Percentiles rank a stretch among this genome's conserved stretches.
Evolutionary conservation across 2,888 invertebrate species (phyloP).

Genomic region (Heliconius ismenius): DNA sequence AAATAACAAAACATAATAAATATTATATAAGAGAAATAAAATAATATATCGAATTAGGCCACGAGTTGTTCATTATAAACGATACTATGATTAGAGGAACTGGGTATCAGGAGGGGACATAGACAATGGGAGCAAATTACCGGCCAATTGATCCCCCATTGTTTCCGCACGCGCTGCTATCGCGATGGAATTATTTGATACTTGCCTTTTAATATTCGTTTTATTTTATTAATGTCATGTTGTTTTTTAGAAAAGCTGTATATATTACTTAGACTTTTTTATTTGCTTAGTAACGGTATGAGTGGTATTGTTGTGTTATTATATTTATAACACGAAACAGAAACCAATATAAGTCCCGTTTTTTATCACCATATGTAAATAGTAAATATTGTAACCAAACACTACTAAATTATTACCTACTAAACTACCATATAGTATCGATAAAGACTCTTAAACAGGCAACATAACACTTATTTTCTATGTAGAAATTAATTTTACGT

Average conservation of each 20-base stretch:
- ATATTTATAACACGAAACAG: no score
- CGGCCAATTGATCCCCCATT: conserved; percentile 81
- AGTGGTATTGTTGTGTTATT: no score
- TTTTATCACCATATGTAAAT: background rate
- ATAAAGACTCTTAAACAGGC: conserved; percentile 43
- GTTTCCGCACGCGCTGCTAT: conserved; percentile 71
- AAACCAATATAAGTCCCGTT: background rate
- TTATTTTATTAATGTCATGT: background rate
- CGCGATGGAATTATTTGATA: conserved; percentile 44
- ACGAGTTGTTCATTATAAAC: conserved; percentile 22
- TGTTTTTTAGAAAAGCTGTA: background rate
- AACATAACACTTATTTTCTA: conserved; percentile 53
- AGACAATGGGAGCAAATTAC: conserved; percentile 80
- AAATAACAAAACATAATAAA: background rate
- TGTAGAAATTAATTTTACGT: conserved; percentile 49
- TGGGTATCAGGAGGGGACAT: conserved; percentile 53
- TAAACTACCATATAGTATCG: conserved; percentile 31
- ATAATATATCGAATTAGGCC: conserved; percentile 2
- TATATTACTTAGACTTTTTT: background rate
- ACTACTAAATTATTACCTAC: background rate
- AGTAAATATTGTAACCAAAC: background rate
- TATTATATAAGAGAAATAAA: background rate
- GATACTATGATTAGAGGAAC: conserved; percentile 41
- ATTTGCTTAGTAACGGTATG: background rate
- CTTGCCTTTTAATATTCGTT: background rate